A percentile compares a stretch with the other conserved stretches of the same genome.
phyloP scores from a whole-genome alignment of 2,113 vertebrate genomes.

The Scortum barcoo region DNA sequence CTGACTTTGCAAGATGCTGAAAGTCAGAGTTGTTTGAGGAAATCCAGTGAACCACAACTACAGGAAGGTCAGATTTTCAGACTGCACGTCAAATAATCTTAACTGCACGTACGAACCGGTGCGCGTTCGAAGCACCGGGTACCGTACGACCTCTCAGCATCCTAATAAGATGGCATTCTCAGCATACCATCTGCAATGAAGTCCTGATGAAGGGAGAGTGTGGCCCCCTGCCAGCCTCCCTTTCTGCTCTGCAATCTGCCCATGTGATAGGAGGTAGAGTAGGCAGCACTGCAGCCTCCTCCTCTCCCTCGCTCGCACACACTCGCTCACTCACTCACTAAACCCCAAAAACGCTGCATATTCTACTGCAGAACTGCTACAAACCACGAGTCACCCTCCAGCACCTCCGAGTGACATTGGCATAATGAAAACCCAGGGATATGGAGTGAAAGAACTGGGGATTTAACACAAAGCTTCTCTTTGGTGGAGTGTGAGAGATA shows the following conservation, averaged over 20 bases:
- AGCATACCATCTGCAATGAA: constrained; percentile 86
- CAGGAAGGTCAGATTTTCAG: constrained; percentile 1
- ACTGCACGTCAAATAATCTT: constrained; percentile 8
- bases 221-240: constrained; percentile 84
- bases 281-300: constrained; percentile 77
- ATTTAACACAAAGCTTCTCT: constrained; percentile 75
- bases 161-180: constrained; percentile 77
- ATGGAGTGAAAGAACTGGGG: constrained; percentile 65
- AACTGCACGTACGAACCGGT: constrained; percentile 17
- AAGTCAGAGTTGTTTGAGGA: background rate
- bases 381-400: constrained; percentile 72
- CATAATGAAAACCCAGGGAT: constrained; percentile 73
- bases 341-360: constrained; percentile 73
- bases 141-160: constrained; percentile 38
- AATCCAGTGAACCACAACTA: background rate
- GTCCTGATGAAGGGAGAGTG: constrained; percentile 68
- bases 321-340: constrained; percentile 33
- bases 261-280: constrained; percentile 78
- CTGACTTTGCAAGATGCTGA: background rate
- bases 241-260: constrained; percentile 82
- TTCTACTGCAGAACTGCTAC: constrained; percentile 74
- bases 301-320: constrained; percentile 53
- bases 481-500: constrained; percentile 67
- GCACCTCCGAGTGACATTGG: constrained; percentile 70
- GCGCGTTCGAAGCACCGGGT: constrained; percentile 43